A percentile compares a stretch with the other conserved stretches of the same genome.
phyloP scores from a whole-genome alignment of 2,888 invertebrate species.

The Germaria angustata region DNA sequence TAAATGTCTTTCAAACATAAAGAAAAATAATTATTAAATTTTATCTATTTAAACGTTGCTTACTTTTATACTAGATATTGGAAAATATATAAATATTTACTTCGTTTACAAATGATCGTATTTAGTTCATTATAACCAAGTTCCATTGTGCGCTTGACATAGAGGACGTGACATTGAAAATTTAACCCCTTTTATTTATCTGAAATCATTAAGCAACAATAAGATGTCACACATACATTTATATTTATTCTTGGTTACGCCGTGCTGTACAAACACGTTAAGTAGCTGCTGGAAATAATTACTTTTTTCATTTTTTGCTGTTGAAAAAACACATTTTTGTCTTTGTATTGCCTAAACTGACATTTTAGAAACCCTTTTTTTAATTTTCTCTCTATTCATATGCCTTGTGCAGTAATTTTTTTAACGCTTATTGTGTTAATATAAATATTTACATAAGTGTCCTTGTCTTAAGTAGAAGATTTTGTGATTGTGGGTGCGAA shows the following conservation, averaged over 20 bases:
- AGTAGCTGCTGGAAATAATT: constrained; percentile 59
- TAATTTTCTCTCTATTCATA: background rate
- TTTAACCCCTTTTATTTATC: constrained; percentile 36
- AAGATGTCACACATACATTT: constrained; percentile 37
- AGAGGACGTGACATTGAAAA: constrained; percentile 54
- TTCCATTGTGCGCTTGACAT: too few species aligned
- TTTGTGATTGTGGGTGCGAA: constrained; percentile 2
- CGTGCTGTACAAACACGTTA: constrained; percentile 11
- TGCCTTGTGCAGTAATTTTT: background rate
- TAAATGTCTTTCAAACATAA: too few species aligned
- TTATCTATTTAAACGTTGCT: too few species aligned
- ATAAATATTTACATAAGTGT: background rate
- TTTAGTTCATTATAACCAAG: too few species aligned
- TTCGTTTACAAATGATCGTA: too few species aligned
- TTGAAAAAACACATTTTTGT: background rate
- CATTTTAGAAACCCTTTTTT: background rate
- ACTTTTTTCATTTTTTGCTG: background rate
- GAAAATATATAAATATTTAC: too few species aligned
- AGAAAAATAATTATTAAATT: too few species aligned
- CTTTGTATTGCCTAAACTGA: background rate
- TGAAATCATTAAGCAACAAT: constrained; percentile 30
- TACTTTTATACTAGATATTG: too few species aligned
- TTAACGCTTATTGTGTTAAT: background rate
- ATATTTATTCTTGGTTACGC: background rate
- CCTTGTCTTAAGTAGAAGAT: background rate